Evolutionary conservation across 2,113 vertebrate species (phyloP).

Genomic region (Urocitellus parryii): DNA sequence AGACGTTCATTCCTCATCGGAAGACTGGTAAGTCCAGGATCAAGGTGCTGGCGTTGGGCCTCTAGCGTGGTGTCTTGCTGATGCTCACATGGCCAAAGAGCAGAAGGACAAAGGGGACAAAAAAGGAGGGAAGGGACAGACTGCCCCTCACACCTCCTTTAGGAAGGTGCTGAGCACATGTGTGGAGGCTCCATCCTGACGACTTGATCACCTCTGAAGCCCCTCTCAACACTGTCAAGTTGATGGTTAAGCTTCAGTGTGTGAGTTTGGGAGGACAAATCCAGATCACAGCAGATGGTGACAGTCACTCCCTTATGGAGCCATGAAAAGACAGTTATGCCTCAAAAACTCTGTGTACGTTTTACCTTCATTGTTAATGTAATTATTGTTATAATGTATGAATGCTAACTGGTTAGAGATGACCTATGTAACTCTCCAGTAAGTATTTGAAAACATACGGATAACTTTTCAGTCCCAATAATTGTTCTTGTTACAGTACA

Average conservation of each 20-base stretch:
- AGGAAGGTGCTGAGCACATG: not conserved
- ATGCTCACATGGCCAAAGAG: not conserved
- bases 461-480: not conserved
- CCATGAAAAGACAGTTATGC: not conserved
- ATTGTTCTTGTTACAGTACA: not conserved
- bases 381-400: no score
- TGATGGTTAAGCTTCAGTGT: not conserved
- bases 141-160: no score
- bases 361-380: not conserved
- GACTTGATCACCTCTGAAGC: not conserved
- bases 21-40: not conserved
- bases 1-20: not conserved
- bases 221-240: not conserved
- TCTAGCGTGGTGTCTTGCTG: no score
- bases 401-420: not conserved
- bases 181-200: not conserved
- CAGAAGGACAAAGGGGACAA: not conserved
- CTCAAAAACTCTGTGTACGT: rapidly evolving
- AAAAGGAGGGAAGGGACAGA: not conserved
- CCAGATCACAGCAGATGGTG: not conserved
- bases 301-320: not conserved
- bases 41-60: not conserved
- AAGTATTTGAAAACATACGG: not conserved
- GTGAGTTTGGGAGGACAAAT: not conserved
- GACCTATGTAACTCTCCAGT: not conserved